Percentiles rank a stretch among this genome's conserved stretches.
phyloP scores from a whole-genome alignment of 2,888 invertebrate genomes.

The Lasioglossum morio region DNA sequence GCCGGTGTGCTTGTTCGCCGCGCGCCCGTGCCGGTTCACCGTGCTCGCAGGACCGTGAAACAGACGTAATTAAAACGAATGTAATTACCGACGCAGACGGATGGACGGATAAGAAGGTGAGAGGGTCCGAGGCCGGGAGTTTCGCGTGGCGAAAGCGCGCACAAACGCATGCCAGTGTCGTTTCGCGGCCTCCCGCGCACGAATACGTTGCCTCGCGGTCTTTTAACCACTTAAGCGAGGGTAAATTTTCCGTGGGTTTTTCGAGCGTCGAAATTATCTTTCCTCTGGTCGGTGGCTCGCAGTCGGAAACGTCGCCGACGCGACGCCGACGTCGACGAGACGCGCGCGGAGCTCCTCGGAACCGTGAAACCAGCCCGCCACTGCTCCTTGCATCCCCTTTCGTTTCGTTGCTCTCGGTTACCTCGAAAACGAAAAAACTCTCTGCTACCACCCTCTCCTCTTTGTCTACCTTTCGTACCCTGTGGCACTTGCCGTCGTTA shows the following conservation, averaged over 20 bases:
- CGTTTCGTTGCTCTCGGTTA: background rate
- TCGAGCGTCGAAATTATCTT: conserved; percentile 10
- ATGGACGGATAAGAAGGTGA: conserved; percentile 10
- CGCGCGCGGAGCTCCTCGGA: background rate
- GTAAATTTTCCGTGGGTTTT: conserved; percentile 30
- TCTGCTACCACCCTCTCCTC: background rate
- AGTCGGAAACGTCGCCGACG: background rate
- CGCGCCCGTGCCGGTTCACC: background rate
- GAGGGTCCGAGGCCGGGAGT: conserved; percentile 9
- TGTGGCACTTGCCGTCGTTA: background rate
- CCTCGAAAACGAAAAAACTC: conserved; percentile 7
- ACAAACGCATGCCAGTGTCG: conserved; percentile 3
- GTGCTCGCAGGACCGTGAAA: conserved; percentile 54
- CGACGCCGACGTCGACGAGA: background rate
- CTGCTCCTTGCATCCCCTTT: background rate
- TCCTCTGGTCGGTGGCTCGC: background rate
- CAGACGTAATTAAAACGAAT: conserved; percentile 73
- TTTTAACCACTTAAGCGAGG: conserved; percentile 43
- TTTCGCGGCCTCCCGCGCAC: background rate
- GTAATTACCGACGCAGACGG: conserved; percentile 58
- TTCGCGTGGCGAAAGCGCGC: background rate
- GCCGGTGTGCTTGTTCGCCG: conserved; percentile 9
- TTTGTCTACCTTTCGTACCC: background rate
- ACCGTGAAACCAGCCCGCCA: conserved; percentile 13
- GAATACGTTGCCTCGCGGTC: conserved; percentile 18